Percentiles rank a stretch among this genome's conserved stretches.
These are phyloP conservation scores for Zophobas morio DNA, from an alignment of 1,140 invertebrate species.

Conservation along the genomic window DNA sequence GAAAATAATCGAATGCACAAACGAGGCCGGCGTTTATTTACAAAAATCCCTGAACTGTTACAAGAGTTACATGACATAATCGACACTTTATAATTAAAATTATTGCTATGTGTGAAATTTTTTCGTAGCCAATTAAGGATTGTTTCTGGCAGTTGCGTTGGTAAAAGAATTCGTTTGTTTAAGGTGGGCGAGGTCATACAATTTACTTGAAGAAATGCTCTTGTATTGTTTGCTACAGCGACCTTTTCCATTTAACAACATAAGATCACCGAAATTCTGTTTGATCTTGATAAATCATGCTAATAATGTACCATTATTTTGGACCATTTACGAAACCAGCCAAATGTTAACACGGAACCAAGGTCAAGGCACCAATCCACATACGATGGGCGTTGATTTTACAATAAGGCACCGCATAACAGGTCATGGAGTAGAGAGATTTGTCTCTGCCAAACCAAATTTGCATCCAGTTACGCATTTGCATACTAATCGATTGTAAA, in stretches of 20 bases:
- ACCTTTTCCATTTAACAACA: slow-evolving; percentile 17
- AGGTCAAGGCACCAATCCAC: slow-evolving; percentile 11
- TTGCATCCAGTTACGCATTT: neutral
- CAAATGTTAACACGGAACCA: neutral
- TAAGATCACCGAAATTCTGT: slow-evolving; percentile 14
- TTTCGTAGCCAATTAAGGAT: slow-evolving; percentile 24
- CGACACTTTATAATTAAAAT: slow-evolving; percentile 31
- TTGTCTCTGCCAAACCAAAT: neutral
- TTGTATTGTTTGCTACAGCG: slow-evolving; percentile 27
- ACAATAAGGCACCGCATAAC: neutral
- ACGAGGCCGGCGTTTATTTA: neutral
- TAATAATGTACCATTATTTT: slow-evolving; percentile 19
- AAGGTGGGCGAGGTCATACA: slow-evolving; percentile 25
- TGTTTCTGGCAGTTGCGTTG: slow-evolving; percentile 18
- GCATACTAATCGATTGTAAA: slow-evolving; percentile 3
- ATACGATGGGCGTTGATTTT: neutral
- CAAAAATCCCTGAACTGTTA: slow-evolving; percentile 13
- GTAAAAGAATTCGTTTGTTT: slow-evolving; percentile 21
- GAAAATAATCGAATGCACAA: neutral
- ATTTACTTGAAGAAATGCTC: slow-evolving; percentile 31
- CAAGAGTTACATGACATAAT: slow-evolving; percentile 12
- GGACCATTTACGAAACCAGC: slow-evolving; percentile 16
- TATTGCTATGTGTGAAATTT: slow-evolving; percentile 30
- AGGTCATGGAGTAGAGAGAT: neutral
- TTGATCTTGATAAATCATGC: slow-evolving; percentile 39